Evolutionary conservation across 2,888 invertebrate genomes (phyloP).

Genomic region (Agrenia bidenticulata): DNA sequence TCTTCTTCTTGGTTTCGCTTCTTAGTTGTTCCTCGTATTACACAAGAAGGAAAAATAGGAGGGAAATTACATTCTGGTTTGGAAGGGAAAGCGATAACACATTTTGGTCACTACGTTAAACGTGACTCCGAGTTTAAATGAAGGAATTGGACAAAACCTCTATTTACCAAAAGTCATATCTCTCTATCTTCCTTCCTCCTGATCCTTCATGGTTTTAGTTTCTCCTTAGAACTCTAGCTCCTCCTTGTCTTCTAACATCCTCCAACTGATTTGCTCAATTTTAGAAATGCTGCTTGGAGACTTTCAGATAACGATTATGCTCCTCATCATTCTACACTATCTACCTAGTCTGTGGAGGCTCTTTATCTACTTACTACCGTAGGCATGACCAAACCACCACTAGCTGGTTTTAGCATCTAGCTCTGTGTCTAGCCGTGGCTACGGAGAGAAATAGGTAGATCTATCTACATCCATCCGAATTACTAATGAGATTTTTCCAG

Average conservation of each 20-base stretch:
- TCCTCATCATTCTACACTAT: constrained; percentile 19
- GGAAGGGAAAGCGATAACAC: constrained; percentile 43
- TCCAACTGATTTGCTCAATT: constrained; percentile 25
- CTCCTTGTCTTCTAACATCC: neutral
- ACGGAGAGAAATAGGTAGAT: too few species aligned
- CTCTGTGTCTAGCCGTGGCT: neutral
- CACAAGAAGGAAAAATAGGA: neutral
- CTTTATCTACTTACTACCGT: neutral
- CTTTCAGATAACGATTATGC: constrained; percentile 24
- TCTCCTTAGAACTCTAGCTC: constrained; percentile 27
- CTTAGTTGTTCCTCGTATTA: constrained; percentile 8
- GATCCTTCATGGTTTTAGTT: too few species aligned
- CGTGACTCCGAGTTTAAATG: constrained; percentile 51
- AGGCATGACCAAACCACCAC: too few species aligned
- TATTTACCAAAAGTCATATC: constrained; percentile 33
- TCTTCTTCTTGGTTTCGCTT: neutral
- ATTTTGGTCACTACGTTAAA: constrained; percentile 45
- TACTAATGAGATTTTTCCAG: constrained; percentile 23
- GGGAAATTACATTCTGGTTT: constrained; percentile 30
- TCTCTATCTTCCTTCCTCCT: constrained; percentile 22
- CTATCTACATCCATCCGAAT: constrained; percentile 14
- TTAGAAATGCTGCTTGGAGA: constrained; percentile 21
- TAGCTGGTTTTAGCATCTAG: too few species aligned
- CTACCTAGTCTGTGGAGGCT: neutral
- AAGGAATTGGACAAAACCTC: constrained; percentile 32